phyloP scores from a whole-genome alignment of 2,888 invertebrate genomes.

The Noctua comes region DNA sequence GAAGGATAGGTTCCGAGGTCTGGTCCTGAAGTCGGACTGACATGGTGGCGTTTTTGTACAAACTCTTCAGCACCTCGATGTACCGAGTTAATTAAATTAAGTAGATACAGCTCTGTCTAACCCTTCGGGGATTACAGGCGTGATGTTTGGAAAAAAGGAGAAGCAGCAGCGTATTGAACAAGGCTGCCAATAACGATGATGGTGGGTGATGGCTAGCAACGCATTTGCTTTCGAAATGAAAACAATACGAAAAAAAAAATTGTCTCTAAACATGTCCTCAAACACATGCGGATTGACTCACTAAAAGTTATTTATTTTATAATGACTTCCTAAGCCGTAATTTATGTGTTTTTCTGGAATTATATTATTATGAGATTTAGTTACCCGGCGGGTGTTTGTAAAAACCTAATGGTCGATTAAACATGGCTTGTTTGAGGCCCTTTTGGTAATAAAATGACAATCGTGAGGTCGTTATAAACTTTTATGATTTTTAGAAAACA shows the following conservation, averaged over 20 bases:
- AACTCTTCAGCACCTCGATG: too few relatives aligned
- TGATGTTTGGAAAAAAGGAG: neutral
- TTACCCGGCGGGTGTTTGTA: conserved; percentile 45
- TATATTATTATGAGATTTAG: conserved; percentile 43
- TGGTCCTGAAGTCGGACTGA: too few relatives aligned
- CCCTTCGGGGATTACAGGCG: too few relatives aligned
- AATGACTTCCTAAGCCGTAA: conserved; percentile 57
- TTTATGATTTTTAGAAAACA: conserved; percentile 16
- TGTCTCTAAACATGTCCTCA: neutral
- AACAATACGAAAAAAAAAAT: neutral
- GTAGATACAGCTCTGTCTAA: too few relatives aligned
- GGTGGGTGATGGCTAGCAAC: neutral
- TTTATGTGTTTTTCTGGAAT: conserved; percentile 55
- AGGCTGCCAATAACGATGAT: neutral
- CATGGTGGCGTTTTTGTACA: too few relatives aligned
- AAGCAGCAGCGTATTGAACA: neutral
- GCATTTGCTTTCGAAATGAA: neutral
- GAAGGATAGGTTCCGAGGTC: too few relatives aligned
- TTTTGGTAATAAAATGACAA: conserved; percentile 54
- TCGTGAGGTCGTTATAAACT: conserved; percentile 47
- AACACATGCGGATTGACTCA: conserved; percentile 28
- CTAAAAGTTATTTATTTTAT: conserved; percentile 39
- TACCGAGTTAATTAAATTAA: too few relatives aligned
- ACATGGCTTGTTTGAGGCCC: conserved; percentile 30
- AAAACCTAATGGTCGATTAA: conserved; percentile 58